Evolutionary conservation across 2,888 invertebrate species (phyloP), one percentile per base, ranked within the genome.

Genomic region (Conomelus anceps): DNA sequence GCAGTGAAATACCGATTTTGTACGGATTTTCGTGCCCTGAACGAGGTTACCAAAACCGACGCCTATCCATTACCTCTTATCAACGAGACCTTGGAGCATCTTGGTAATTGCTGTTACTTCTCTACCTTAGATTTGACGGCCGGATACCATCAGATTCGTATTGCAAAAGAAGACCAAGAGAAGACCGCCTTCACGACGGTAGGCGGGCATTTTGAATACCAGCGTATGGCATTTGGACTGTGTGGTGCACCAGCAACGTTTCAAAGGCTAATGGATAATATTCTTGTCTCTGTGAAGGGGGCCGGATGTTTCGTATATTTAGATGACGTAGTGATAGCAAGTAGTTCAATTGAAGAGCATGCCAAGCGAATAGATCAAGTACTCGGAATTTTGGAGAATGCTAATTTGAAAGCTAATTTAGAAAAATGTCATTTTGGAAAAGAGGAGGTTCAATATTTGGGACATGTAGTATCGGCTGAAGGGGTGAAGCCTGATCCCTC

Each of bases 131-230:
- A 92, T 89, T 63, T 92, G 22, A 91, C 91, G 0, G 90, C 89
- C 13, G 92, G 92, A 1, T 92, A 91, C 89, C 91, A 92, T 89
- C 93, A 92, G 89, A 92, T 93, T 11, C 91, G 91, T 22, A 90
- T 93, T 88, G 89, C 90, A 0, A 90, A 91, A 29, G 90, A 91
- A 20, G 92, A 92, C 88, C 88, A 91, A 11, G 90, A 90, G 1
- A 92, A 93, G 89, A 93, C 92, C 0, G 92, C 92, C 6, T 92
- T 93, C 84, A 91, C 91, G 0, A 93, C 92, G 17, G 6, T 91
- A 91, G 0, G 91, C 90, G 92, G 92, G 4, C 91, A 92, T 88
- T 93, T 90, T 86, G 91, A 92, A 90, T 93, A 90, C 86, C 89
- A 91, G n/a, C 84, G 90, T 0, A 92, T 92, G 92, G 91, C 92